These are phyloP conservation scores for Micoletzkya japonica DNA, from an alignment of 2,888 invertebrate species.

Conservation along the genomic window DNA sequence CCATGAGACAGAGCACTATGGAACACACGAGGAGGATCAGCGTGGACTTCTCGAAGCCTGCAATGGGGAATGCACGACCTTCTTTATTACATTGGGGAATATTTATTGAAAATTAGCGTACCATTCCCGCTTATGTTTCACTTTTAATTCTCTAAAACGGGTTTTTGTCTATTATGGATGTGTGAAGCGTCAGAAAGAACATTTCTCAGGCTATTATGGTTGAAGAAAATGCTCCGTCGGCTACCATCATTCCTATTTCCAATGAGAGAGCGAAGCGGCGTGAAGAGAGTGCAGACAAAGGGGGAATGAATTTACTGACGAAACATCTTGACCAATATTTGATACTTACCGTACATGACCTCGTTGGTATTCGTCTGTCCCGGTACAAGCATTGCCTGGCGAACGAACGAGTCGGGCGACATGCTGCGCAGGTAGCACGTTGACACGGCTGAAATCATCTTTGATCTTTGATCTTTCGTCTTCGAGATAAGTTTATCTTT, in stretches of 20 bases:
- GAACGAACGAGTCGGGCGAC: slow-evolving; percentile 1
- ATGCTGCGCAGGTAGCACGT: slow-evolving; percentile 19
- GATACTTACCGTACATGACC: slow-evolving; percentile 24
- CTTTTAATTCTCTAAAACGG: too few relatives aligned
- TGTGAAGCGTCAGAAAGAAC: too few relatives aligned
- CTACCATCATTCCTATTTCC: too few relatives aligned
- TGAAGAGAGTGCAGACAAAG: too few relatives aligned
- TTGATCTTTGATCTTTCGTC: not conserved
- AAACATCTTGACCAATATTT: not conserved
- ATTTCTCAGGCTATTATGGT: too few relatives aligned
- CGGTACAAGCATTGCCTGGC: not conserved
- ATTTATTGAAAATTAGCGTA: not conserved
- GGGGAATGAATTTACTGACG: not conserved
- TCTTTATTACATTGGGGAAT: not conserved
- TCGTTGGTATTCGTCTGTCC: slow-evolving; percentile 13
- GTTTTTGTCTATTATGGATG: too few relatives aligned
- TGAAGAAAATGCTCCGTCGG: too few relatives aligned
- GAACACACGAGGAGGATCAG: slow-evolving; percentile 39
- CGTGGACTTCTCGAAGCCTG: slow-evolving; percentile 48
- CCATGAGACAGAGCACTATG: slow-evolving; percentile 33
- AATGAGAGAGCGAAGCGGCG: too few relatives aligned
- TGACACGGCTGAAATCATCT: slow-evolving; percentile 1
- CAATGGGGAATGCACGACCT: not conserved
- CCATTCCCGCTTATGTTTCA: too few relatives aligned
- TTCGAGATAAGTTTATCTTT: not conserved